These are phyloP conservation scores for Octodon degus DNA, from an alignment of 2,113 vertebrate genomes.

Conservation along the genomic window DNA sequence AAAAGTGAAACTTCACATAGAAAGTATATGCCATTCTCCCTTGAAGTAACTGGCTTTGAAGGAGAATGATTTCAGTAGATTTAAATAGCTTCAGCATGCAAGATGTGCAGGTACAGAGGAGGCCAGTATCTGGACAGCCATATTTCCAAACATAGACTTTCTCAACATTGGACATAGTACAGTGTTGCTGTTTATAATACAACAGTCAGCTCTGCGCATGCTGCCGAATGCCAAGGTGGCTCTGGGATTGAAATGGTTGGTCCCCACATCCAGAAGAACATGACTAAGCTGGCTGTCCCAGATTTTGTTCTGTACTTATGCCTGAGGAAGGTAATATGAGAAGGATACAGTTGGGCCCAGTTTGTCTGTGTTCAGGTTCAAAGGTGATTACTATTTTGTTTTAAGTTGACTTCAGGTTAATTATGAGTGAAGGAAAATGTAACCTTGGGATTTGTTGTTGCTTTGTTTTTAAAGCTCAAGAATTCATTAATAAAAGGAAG, in stretches of 20 bases:
- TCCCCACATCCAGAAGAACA: neutral
- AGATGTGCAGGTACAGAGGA: neutral
- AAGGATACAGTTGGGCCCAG: neutral
- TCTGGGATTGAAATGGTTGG: neutral
- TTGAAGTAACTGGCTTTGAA: neutral
- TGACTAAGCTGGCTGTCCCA: neutral
- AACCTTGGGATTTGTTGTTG: neutral
- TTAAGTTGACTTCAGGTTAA: neutral
- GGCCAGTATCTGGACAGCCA: neutral
- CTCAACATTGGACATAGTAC: neutral
- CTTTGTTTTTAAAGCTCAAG: slow-evolving; percentile 3
- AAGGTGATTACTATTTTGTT: neutral
- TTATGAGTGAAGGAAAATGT: neutral
- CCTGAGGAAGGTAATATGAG: neutral
- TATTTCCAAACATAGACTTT: slow-evolving; percentile 46
- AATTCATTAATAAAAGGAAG: neutral
- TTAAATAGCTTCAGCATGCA: neutral
- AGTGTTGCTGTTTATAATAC: neutral
- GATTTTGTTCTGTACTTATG: neutral
- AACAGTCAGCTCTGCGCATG: neutral
- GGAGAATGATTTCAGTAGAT: neutral
- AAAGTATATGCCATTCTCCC: neutral
- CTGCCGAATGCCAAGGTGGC: neutral
- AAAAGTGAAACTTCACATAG: neutral
- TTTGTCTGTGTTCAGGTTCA: neutral